Evolutionary conservation across 2,797 vertebrate genomes (phyloP).

Genomic region (Thaleichthys pacificus): DNA sequence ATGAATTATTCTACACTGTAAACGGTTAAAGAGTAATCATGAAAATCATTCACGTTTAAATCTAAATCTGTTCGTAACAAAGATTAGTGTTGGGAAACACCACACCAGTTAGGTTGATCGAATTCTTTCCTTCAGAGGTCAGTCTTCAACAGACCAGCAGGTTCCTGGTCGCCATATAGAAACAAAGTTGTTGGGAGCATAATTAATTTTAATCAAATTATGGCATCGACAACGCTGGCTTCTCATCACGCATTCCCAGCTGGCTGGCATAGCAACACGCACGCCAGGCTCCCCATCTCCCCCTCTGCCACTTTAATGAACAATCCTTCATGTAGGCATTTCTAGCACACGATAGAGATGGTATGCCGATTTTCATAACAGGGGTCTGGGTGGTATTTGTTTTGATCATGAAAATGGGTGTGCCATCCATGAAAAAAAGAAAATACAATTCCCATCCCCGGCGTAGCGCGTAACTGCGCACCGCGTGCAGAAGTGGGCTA

Average conservation of each 20-base stretch:
- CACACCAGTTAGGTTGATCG: background rate
- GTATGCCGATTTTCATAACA: background rate
- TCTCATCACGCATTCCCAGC: conserved; percentile 54
- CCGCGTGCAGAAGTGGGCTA: background rate
- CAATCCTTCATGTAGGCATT: background rate
- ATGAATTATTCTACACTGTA: too few species aligned
- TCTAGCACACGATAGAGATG: background rate
- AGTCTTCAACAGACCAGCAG: background rate
- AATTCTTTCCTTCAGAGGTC: background rate
- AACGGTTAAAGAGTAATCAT: too few species aligned
- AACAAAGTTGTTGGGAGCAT: background rate
- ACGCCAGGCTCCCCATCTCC: too few species aligned
- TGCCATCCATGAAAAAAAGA: conserved; percentile 1
- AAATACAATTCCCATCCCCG: background rate
- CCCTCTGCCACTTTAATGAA: background rate
- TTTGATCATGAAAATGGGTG: conserved; percentile 12
- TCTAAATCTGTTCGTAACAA: background rate
- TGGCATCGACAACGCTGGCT: conserved; percentile 33
- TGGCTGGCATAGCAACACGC: conserved; percentile 54
- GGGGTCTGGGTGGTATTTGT: background rate
- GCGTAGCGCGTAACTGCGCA: background rate
- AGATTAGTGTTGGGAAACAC: background rate
- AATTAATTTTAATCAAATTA: conserved; percentile 28
- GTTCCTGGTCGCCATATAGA: background rate
- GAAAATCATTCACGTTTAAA: too few species aligned